Evolutionary conservation across 2,113 vertebrate species (phyloP).

Genomic region (Anhinga rufa): DNA sequence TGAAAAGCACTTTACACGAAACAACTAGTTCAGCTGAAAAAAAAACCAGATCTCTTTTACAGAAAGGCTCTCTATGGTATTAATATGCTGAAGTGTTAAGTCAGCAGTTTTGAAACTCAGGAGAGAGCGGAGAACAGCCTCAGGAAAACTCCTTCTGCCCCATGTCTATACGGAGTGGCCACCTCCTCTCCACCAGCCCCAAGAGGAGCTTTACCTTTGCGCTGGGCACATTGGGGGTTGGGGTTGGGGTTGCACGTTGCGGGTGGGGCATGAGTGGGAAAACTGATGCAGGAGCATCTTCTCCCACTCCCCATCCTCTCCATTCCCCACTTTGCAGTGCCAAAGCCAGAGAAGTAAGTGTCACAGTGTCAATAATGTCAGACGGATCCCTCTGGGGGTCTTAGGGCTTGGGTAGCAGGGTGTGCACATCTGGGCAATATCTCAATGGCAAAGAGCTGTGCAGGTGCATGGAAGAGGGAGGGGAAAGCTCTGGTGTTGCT

Average conservation of each 20-base stretch:
- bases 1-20: background rate
- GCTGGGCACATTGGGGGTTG: fast-evolving
- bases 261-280: background rate
- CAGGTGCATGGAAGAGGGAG: background rate
- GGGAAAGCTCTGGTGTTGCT: background rate
- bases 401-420: background rate
- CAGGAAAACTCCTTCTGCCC: background rate
- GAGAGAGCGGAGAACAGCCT: background rate
- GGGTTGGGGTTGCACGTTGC: background rate
- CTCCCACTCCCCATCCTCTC: background rate
- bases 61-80: background rate
- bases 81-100: background rate
- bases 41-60: background rate
- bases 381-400: background rate
- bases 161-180: background rate
- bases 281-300: background rate
- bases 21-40: background rate
- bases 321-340: background rate
- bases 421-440: fast-evolving
- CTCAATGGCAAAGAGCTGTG: background rate
- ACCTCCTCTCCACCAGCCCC: background rate
- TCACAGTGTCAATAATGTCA: fast-evolving
- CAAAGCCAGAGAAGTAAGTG: background rate
- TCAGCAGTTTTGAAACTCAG: background rate
- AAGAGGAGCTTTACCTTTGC: background rate